Conservation (phyloP, 1,140 invertebrate species). For the Saccostrea echinata region DNA sequence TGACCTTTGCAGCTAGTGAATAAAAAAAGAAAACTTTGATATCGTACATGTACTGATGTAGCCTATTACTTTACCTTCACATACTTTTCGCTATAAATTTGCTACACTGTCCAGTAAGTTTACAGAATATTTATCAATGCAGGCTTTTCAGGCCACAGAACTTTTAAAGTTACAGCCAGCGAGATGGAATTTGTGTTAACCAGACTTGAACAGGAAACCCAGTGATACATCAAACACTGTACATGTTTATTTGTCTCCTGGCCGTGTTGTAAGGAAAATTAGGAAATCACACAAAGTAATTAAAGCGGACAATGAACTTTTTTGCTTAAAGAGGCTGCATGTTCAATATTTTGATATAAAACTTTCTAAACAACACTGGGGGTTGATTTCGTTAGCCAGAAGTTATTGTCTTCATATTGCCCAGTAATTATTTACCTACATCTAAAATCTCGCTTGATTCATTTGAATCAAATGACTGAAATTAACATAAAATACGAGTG, state of each 20-base stretch:
- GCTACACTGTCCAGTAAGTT: neutral
- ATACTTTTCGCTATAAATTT: neutral
- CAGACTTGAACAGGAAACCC: neutral
- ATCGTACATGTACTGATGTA: too few species aligned
- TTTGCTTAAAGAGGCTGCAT: neutral
- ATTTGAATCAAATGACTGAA: neutral
- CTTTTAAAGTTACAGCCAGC: neutral
- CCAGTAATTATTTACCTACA: neutral
- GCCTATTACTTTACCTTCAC: too few species aligned
- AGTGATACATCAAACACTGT: neutral
- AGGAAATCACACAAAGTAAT: neutral
- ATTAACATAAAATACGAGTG: too few species aligned
- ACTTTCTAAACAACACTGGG: neutral
- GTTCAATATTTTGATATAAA: neutral
- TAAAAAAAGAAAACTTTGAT: too few species aligned
- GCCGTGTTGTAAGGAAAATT: neutral
- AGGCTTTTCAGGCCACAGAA: neutral
- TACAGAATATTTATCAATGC: neutral
- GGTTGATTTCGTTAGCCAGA: neutral
- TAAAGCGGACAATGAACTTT: constrained; percentile 10
- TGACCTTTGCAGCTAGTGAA: neutral
- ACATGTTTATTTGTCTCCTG: neutral
- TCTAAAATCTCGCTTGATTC: neutral
- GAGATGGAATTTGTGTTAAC: neutral
- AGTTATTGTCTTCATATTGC: neutral